Evolutionary conservation across 2,797 vertebrate genomes (phyloP).

Genomic region (Xenentodon cancila): DNA sequence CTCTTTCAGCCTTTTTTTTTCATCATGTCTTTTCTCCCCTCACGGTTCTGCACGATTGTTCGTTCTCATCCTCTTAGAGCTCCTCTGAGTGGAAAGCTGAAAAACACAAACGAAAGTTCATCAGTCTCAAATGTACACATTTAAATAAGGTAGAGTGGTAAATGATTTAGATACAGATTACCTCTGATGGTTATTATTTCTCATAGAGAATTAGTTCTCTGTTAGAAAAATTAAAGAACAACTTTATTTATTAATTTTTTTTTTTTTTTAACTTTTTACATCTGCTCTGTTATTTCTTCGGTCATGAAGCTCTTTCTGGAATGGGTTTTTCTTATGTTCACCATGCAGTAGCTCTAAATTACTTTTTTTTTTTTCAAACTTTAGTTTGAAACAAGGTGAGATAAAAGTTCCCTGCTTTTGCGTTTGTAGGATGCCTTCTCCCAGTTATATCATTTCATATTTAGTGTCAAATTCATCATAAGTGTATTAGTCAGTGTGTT

Average conservation of each 20-base stretch:
- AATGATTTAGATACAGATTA: not conserved
- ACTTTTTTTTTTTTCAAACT: no score
- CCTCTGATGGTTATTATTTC: not conserved
- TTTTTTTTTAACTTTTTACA: no score
- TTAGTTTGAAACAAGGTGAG: no score
- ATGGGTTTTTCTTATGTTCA: not conserved
- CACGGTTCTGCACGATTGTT: not conserved
- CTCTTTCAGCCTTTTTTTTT: slow-evolving; percentile 1
- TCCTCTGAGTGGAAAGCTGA: slow-evolving; percentile 75
- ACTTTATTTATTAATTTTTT: no score
- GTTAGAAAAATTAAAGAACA: no score
- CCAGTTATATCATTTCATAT: not conserved
- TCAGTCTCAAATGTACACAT: slow-evolving; percentile 5
- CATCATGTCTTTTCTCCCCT: not conserved
- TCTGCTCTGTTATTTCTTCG: not conserved
- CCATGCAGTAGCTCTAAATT: not conserved
- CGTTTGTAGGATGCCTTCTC: no score
- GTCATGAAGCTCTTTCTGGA: slow-evolving; percentile 9
- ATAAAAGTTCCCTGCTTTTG: no score
- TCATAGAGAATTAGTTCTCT: not conserved
- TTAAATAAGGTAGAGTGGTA: not conserved
- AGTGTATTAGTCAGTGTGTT: not conserved
- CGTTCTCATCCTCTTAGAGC: slow-evolving; percentile 36
- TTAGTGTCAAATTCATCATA: not conserved
- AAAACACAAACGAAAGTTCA: slow-evolving; percentile 27